Evolutionary conservation across 2,113 vertebrate species (phyloP), one percentile per base, ranked within the genome.

Genomic region (Sardina pilchardus): DNA sequence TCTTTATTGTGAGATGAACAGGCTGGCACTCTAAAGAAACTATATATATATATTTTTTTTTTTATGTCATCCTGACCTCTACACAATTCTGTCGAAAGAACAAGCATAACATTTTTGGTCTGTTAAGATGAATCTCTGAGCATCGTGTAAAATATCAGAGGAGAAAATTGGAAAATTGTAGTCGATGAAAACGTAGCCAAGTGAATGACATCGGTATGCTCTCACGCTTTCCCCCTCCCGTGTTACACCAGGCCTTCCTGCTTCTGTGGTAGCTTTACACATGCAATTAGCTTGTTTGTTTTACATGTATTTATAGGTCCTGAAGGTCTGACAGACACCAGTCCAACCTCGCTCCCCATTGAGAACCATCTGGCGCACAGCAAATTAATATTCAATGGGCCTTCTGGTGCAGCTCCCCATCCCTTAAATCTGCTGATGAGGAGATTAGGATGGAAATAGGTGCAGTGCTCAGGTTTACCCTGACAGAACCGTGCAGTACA

Each of bases 251-350:
- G 81, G 56, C 82, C 80, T 44, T 84, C 56, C 63, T 21, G 42
- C 48, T 88, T 47, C 45, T 81, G 75, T 53, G 48, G 71, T 85
- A 88, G 85, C 86, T 71, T 86, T 90, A 85, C 85, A 85, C 83
- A 85, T 87, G 88, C 93, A 94, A 95, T 94, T 94, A 93, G 86
- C 86, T 88, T 92, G 93, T 95, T 95, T 96, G 94, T 93, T 93
- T 89, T 92, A 93, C 93, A 94, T 92, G 91, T 91, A 90, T 93
- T 93, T 92, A 93, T 92, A 89, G 88, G 89, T 90, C 93, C 90
- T 88, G 82, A 88, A 88, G 91, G 91, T 86, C 86, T 82, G 85
- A 89, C 90, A 92, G 92, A 89, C 90, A 90, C 91, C 89, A 89
- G 91, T 90, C 91, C 90, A 86, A 91, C 91, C 90, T 91, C 88